Percentiles rank a stretch among this genome's conserved stretches.
These are phyloP conservation scores for Macaca mulatta DNA, from an alignment of 2,113 vertebrate genomes.

Conservation along the genomic window DNA sequence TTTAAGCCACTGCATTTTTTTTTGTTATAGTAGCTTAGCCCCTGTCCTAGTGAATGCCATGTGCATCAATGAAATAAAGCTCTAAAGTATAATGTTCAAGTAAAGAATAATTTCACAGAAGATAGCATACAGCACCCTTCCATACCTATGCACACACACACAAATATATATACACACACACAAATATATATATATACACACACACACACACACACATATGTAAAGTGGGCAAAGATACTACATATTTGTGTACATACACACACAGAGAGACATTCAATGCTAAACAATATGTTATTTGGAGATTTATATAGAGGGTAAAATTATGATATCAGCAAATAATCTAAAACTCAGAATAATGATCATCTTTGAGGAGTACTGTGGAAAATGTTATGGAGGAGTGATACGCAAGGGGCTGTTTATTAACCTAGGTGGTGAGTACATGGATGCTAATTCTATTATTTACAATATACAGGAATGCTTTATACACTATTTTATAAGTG, in stretches of 20 bases:
- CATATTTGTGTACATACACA: not conserved
- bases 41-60: not conserved
- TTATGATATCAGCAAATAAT: not conserved
- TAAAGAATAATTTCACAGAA: not conserved
- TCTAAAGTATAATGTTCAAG: not conserved
- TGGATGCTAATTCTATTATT: not conserved
- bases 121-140: not conserved
- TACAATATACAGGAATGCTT: not conserved
- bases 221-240: not conserved
- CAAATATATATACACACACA: not conserved
- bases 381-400: not conserved
- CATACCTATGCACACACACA: too few species aligned
- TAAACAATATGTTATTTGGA: not conserved
- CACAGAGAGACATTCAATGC: not conserved
- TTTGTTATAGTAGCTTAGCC: not conserved
- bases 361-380: not conserved
- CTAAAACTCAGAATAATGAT: not conserved
- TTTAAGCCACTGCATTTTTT: not conserved
- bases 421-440: not conserved
- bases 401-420: not conserved
- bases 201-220: not conserved
- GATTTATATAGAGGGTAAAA: not conserved
- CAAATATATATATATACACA: rapidly evolving
- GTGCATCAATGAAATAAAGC: not conserved
- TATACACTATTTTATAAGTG: not conserved